These are phyloP conservation scores for Tetrao urogallus DNA, from an alignment of 2,113 vertebrate species.

Conservation along the genomic window DNA sequence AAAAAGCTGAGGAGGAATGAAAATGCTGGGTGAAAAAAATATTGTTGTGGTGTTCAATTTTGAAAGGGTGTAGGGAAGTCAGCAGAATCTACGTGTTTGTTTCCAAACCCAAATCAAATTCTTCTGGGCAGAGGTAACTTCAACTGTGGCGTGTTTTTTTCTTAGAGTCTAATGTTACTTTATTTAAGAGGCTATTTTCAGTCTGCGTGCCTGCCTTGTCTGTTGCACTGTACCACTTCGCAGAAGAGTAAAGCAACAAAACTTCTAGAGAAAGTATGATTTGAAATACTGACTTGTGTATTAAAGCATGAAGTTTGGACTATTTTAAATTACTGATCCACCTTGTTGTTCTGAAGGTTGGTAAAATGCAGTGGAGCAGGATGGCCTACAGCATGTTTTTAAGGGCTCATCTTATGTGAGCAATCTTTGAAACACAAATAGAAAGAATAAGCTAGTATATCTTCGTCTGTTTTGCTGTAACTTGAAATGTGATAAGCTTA, in stretches of 20 bases:
- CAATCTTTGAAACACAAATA: background rate
- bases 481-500: background rate
- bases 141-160: background rate
- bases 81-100: background rate
- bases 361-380: background rate
- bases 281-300: background rate
- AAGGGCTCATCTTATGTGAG: background rate
- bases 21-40: rapidly evolving
- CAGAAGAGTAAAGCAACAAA: background rate
- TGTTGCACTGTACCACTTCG: background rate
- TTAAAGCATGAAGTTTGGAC: background rate
- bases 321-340: background rate
- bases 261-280: background rate
- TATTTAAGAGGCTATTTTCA: background rate
- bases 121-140: background rate
- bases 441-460: background rate
- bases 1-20: background rate
- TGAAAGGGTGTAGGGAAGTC: background rate
- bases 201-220: background rate
- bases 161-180: background rate
- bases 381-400: background rate
- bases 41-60: background rate
- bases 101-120: background rate
- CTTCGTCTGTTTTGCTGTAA: background rate
- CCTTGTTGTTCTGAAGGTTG: background rate